A percentile compares a stretch with the other conserved stretches of the same genome.
Evolutionary conservation across 64 coral and sea anemone genomes (phyloP).

Genomic region (Dendrophyllia cribrosa): DNA sequence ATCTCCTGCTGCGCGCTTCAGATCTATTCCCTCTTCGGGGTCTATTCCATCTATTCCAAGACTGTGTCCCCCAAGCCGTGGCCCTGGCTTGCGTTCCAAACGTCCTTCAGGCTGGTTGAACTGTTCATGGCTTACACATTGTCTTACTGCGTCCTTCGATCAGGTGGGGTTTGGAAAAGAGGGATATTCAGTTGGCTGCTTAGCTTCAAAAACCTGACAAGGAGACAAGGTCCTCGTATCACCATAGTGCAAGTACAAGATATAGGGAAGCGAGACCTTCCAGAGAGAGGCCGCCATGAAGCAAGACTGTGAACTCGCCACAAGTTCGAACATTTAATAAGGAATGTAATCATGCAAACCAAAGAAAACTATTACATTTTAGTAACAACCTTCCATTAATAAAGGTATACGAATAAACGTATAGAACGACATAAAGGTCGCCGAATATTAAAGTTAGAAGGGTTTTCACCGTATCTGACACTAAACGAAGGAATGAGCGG

Average conservation of each 20-base stretch:
- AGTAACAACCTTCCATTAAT: no score
- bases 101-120: constrained; percentile 69
- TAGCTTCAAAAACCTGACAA: not conserved
- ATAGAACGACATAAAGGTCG: no score
- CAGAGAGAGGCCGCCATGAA: no score
- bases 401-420: no score
- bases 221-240: not conserved
- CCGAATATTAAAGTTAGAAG: no score
- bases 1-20: constrained; percentile 18
- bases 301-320: not conserved
- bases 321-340: no score
- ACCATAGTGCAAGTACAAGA: not conserved
- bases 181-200: not conserved
- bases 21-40: constrained; percentile 21
- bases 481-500: no score
- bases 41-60: not conserved
- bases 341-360: no score
- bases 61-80: constrained; percentile 41
- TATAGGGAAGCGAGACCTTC: not conserved
- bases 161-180: not conserved
- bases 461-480: no score
- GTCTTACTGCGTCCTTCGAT: constrained; percentile 44
- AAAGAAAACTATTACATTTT: no score
- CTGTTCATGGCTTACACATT: constrained; percentile 47
- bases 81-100: constrained; percentile 75